phyloP scores from a whole-genome alignment of 2,888 invertebrate genomes.

The Heteromurus nitidus region DNA sequence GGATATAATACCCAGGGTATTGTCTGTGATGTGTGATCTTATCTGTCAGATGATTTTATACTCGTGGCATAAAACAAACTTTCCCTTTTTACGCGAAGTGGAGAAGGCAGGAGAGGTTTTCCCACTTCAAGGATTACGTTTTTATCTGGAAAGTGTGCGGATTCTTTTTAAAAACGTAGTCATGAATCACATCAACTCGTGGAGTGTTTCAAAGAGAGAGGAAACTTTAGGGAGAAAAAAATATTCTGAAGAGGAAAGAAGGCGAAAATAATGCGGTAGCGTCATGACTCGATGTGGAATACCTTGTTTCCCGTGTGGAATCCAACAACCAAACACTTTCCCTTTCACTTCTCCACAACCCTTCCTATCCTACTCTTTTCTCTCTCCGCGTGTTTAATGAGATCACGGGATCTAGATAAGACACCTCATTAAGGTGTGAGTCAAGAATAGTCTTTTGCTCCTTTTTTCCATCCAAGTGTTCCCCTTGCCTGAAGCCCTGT shows the following conservation, averaged over 20 bases:
- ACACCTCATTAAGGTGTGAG: slow-evolving; percentile 74
- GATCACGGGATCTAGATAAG: slow-evolving; percentile 72
- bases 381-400: slow-evolving; percentile 63
- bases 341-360: slow-evolving; percentile 2
- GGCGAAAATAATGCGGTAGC: too few species aligned
- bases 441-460: slow-evolving; percentile 46
- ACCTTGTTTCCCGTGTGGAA: background rate
- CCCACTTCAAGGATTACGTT: slow-evolving; percentile 34
- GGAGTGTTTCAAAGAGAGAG: background rate
- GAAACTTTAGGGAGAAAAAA: background rate
- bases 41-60: slow-evolving; percentile 1
- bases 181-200: slow-evolving; percentile 64
- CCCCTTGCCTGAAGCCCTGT: background rate
- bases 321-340: background rate
- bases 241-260: background rate
- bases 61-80: background rate
- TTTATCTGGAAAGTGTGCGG: slow-evolving; percentile 20
- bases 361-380: slow-evolving; percentile 20
- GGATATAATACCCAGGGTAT: too few species aligned
- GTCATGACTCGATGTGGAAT: background rate
- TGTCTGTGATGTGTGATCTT: background rate
- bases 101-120: background rate
- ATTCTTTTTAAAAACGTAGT: slow-evolving; percentile 46
- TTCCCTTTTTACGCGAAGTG: background rate
- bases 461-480: background rate